Conservation (phyloP, 2,113 vertebrate species). For the Anarrhichthys ocellatus region DNA sequence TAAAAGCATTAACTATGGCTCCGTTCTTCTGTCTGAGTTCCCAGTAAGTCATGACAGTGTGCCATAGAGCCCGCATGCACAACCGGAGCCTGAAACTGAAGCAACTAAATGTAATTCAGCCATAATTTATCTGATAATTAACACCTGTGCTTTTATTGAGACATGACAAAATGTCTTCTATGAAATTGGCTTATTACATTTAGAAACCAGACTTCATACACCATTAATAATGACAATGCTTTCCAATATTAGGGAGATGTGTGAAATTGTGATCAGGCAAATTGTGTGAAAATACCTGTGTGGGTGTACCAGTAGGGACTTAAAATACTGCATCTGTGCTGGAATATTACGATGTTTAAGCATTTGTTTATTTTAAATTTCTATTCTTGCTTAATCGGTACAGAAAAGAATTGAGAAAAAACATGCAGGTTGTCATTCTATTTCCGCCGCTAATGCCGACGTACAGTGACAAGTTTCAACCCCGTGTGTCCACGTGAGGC, state of each 20-base stretch:
- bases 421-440: neutral
- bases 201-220: neutral
- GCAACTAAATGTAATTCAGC: neutral
- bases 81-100: neutral
- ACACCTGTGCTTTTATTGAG: neutral
- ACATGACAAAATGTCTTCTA: neutral
- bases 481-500: slow-evolving; percentile 14
- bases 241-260: neutral
- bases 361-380: neutral
- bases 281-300: neutral
- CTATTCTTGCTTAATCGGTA: neutral
- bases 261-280: neutral
- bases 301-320: neutral
- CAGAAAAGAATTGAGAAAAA: neutral
- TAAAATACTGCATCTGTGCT: neutral
- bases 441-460: neutral
- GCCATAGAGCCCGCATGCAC: neutral
- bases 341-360: neutral
- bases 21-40: neutral
- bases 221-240: neutral
- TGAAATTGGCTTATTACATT: neutral
- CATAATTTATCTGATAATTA: neutral
- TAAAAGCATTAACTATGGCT: neutral
- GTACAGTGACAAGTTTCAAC: neutral
- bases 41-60: neutral